Evolutionary conservation across 2,113 vertebrate species (phyloP), one percentile per base, ranked within the genome.

Genomic region (Protomyctophum bolini): DNA sequence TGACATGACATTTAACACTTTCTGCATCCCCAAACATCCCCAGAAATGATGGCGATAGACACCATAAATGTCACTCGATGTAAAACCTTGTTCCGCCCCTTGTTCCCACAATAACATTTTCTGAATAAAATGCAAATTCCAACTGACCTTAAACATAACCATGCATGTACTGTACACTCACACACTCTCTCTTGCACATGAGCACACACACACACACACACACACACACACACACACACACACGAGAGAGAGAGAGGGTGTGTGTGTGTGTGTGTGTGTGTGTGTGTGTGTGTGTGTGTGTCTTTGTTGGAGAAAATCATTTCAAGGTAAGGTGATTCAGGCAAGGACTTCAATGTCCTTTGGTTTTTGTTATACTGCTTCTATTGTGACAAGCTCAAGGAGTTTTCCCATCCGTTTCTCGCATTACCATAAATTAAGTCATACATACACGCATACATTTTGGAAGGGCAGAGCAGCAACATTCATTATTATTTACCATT

Each of bases 1-100:
- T 77, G 77, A 63, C 79, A 73, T 77, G 79, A 79, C 80, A 83
- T 86, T 83, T 68, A 80, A 70, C 52, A 71, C 76, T 62, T 33
- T 58, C 56, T 33, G 70, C 63, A 58, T 75, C 64, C 54, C 66
- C 65, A 76, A 77, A 77, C 77, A 76, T 78, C 72, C 72, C 66
- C 68, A 83, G 80, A 87, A 79, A 83, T 68, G 66, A 81, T 47
- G 66, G 57, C 15, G 50, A 75, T 7, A 33, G 51, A 67, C 72
- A 68, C 21, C 55, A 56, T 76, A 83, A 86, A 86, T 84, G 79
- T 84, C 81, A 85, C 72, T 63, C 67, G 52, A 60, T 68, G 66
- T 67, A 70, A 73, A 76, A 76, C 28, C 55, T n/a, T 76, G 68
- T 73, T 74, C 14, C 33, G 33, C 3, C 11, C 51, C 46, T 47